Evolutionary conservation across 2,888 invertebrate genomes (phyloP), one percentile per base, ranked within the genome.

Genomic region (Xylota sylvarum): DNA sequence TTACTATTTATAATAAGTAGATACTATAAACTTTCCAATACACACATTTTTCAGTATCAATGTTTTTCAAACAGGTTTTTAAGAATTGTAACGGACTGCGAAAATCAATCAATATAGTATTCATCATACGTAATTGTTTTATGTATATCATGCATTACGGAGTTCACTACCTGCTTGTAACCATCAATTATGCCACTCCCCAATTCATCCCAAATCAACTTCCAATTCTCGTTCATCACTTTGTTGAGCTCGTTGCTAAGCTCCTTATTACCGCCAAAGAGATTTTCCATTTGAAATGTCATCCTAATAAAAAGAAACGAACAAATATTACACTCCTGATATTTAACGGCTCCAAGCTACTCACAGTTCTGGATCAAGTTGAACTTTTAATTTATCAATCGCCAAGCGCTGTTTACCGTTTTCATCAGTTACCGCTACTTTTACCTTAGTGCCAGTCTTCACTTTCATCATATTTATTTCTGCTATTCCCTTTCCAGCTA

Each of bases 401-500:
- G 84, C 43, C 6, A 87, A n/a, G n/a, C 70, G 72, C 10, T 46
- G 3, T 60, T 88, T 82, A 7, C 88, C 88, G 43, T 88, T 64
- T 35, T 86, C 80, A 2, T 76, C 73, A 6, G 17, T 50, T 5
- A 67, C 19, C 1, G 17, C 10, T 4, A 88, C 48, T 19, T 89
- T 89, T 0, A 80, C 78, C 27, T 89, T 89, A 1, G 89, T 64
- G 4, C 73, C 81, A 10, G 88, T 55, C 4, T 88, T 88, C 0
- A 87, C 72, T 55, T 91, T 89, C 17, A 82, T 90, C 5, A 90
- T 17, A 19, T 84, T 40, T 2, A 91, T 85, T 32, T 89, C 85
- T 1, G 90, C 90, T 43, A 86, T 78, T 1, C 93, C 92, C 30
- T 88, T 88, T 0, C 92, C 93, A 27, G 89, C 89, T 43, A 93